Evolutionary conservation across 2,113 vertebrate genomes (phyloP).

Genomic region (Atherinomorus stipes): DNA sequence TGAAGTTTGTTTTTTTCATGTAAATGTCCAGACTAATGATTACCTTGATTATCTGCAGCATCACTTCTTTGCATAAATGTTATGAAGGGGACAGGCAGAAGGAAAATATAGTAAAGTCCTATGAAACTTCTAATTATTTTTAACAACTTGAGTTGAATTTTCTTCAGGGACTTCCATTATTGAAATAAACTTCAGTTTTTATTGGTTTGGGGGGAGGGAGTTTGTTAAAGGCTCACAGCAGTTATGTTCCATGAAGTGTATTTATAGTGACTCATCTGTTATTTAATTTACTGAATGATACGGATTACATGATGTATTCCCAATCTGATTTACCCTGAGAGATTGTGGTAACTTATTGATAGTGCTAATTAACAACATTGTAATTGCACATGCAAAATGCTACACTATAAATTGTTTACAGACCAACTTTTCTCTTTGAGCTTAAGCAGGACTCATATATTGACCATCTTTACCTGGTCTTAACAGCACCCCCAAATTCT

Average conservation of each 20-base stretch:
- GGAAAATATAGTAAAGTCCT: neutral
- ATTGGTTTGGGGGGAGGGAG: too few relatives aligned
- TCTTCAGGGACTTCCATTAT: neutral
- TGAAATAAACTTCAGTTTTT: neutral
- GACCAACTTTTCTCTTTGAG: neutral
- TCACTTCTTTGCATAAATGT: neutral
- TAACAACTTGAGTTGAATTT: neutral
- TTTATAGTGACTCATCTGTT: too few relatives aligned
- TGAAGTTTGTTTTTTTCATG: too few relatives aligned
- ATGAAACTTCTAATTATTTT: neutral
- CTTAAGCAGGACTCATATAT: constrained; percentile 5
- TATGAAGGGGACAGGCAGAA: too few relatives aligned
- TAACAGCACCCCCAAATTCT: neutral
- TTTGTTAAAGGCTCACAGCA: neutral
- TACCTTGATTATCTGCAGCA: neutral
- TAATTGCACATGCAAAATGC: neutral
- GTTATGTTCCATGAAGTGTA: neutral
- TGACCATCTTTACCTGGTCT: neutral
- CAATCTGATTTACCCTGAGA: neutral
- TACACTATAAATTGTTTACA: neutral
- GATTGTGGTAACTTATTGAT: neutral
- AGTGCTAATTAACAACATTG: neutral
- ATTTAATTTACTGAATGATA: neutral
- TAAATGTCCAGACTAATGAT: neutral
- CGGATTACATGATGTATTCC: neutral